A percentile compares a stretch with the other conserved stretches of the same genome.
These are phyloP conservation scores for Harpagoxenus sublaevis DNA, from an alignment of 2,888 invertebrate species.

Conservation along the genomic window DNA sequence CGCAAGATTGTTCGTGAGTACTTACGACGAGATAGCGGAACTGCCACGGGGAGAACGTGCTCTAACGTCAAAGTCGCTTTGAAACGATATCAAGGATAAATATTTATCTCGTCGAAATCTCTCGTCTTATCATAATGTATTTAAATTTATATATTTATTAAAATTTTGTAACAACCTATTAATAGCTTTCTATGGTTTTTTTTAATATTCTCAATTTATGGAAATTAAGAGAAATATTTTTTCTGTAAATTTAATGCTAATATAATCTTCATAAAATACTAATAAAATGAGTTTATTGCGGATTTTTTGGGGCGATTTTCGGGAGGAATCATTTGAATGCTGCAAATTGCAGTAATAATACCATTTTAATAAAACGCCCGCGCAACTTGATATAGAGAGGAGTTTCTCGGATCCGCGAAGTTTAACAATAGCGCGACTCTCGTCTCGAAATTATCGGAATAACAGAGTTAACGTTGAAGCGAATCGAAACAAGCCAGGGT, in stretches of 20 bases:
- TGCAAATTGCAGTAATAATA: neutral
- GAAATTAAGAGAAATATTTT: neutral
- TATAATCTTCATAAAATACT: neutral
- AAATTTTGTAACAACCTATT: neutral
- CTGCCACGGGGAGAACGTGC: conserved; percentile 9
- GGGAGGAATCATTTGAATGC: neutral
- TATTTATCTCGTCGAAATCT: neutral
- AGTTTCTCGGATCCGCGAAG: neutral
- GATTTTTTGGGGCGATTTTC: neutral
- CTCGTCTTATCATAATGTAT: neutral
- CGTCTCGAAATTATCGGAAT: neutral
- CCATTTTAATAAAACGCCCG: neutral
- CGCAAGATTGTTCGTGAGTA: conserved; percentile 37
- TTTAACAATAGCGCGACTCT: neutral
- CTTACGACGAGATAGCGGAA: conserved; percentile 39
- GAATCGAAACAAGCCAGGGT: conserved; percentile 55
- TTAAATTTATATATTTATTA: neutral
- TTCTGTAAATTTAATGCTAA: neutral
- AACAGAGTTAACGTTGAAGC: neutral
- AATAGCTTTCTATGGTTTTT: neutral
- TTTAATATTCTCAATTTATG: neutral
- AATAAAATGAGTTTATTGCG: neutral
- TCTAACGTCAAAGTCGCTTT: conserved; percentile 16
- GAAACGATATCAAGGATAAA: neutral
- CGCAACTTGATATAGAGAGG: neutral